Conservation (phyloP, 2,113 vertebrate species). For the Prolemur simus region DNA sequence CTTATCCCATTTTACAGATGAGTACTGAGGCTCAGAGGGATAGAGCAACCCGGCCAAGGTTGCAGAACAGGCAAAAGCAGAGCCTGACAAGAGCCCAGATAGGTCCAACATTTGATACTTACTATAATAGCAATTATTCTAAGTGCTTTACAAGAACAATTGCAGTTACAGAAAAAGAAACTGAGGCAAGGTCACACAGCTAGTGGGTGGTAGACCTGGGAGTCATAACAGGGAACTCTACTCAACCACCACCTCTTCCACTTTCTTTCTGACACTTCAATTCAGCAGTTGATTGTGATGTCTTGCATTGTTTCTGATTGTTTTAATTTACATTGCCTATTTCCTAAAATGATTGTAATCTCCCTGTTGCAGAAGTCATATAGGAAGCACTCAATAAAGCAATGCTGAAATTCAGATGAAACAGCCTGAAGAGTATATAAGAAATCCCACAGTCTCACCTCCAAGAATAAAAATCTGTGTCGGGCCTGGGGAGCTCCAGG, state of each 20-base stretch:
- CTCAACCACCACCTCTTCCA: neutral
- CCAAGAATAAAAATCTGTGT: neutral
- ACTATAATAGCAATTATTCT: neutral
- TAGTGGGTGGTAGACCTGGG: neutral
- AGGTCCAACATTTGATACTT: neutral
- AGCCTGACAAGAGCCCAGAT: neutral
- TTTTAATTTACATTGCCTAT: slow-evolving; percentile 29
- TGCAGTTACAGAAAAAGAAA: neutral
- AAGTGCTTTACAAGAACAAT: neutral
- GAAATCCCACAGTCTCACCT: neutral
- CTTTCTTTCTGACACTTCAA: neutral
- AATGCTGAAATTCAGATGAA: neutral
- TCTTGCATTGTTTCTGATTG: slow-evolving; percentile 15
- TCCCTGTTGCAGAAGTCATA: neutral
- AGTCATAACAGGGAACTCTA: neutral
- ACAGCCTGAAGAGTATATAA: neutral
- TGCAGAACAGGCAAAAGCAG: neutral
- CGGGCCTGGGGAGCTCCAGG: neutral
- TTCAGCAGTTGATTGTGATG: neutral
- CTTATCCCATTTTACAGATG: neutral
- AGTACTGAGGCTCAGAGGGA: neutral
- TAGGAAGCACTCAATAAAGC: neutral
- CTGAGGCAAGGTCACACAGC: neutral
- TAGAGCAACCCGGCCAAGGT: neutral
- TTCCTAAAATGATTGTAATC: slow-evolving; percentile 41